Evolutionary conservation across 1,140 invertebrate species (phyloP).

Genomic region (Drosophila athabasca): DNA sequence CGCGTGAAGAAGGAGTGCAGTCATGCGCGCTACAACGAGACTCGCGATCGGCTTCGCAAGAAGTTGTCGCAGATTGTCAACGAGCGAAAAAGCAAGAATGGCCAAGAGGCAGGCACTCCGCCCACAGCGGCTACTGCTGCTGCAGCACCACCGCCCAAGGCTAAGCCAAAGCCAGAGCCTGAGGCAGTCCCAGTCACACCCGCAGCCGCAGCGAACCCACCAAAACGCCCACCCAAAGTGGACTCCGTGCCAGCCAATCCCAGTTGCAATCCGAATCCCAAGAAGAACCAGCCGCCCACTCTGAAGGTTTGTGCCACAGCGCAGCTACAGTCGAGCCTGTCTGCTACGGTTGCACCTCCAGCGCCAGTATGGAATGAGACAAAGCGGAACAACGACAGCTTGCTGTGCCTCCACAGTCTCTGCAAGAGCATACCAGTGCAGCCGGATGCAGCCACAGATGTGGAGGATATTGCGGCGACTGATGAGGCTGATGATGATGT

Average conservation of each 20-base stretch:
- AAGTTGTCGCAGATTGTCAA: slow-evolving; percentile 83
- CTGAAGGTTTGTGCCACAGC: slow-evolving; percentile 67
- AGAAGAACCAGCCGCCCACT: slow-evolving; percentile 52
- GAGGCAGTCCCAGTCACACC: not conserved
- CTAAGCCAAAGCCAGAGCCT: slow-evolving; percentile 32
- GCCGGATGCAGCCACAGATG: slow-evolving; percentile 44
- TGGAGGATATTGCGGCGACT: slow-evolving; percentile 28
- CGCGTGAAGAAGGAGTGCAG: slow-evolving; percentile 80
- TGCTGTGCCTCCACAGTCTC: slow-evolving; percentile 71
- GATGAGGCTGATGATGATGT: not conserved
- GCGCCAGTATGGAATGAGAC: slow-evolving; percentile 39
- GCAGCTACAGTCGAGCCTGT: slow-evolving; percentile 56
- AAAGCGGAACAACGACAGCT: slow-evolving; percentile 57
- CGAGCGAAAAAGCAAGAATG: slow-evolving; percentile 68
- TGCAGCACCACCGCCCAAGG: slow-evolving; percentile 9
- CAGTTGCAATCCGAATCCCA: too few relatives aligned
- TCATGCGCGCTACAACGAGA: slow-evolving; percentile 83
- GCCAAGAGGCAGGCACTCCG: slow-evolving; percentile 34
- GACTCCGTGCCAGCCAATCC: slow-evolving; percentile 10
- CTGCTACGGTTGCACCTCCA: slow-evolving; percentile 33
- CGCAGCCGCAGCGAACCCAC: slow-evolving; percentile 26
- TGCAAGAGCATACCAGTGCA: slow-evolving; percentile 77
- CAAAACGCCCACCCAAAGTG: slow-evolving; percentile 37
- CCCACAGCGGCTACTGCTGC: not conserved
- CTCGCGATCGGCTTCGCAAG: slow-evolving; percentile 84